Evolutionary conservation across 2,888 invertebrate genomes (phyloP), one percentile per base, ranked within the genome.

Genomic region (Caenorhabditis sp.): DNA sequence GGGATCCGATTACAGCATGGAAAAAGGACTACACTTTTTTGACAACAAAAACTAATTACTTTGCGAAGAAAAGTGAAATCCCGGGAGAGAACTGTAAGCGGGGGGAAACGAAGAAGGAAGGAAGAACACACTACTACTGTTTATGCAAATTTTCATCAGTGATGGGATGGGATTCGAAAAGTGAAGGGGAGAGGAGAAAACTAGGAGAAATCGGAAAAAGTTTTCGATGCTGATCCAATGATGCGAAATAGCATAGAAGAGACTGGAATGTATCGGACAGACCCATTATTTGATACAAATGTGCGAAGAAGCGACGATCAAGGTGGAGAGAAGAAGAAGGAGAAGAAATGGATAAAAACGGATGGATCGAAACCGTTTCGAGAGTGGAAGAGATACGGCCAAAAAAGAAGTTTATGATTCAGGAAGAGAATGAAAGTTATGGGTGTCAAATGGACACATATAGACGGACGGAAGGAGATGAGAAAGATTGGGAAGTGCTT

Each of bases 281-380:
- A 51, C 69, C 69, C 77, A 77, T 77, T 77, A 77, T 77, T 77
- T 77, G 77, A 77, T 70, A 77, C 77, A 69, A 77, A 77, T 77
- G 77, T 77, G 77, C 69, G 77, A 77, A 77, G 54, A 74, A 74
- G 68, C 54, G 69, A 61, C 22, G 69, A 49, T 47, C 56, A 61
- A 70, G 22, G 77, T 26, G 72, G 63, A 44, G 28, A 26, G 54
- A 59, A 59, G 63, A 58, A 31, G 24, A 64, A 19, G 38, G 59
- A 61, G 63, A 66, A 28, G 49, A 31, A 51, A 19, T 35, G 58
- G 28, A 51, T 31, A 51, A 51, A 66, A 35, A 51, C 49, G 49
- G 49, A 66, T 47, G 54, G 54, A 31, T 54, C 54, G 19, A 44
- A 63, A 63, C 63, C 63, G 63, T 63, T 63, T 63, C 63, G 44